Evolutionary conservation across 1,140 invertebrate genomes (phyloP).

Genomic region (Wasmannia auropunctata): DNA sequence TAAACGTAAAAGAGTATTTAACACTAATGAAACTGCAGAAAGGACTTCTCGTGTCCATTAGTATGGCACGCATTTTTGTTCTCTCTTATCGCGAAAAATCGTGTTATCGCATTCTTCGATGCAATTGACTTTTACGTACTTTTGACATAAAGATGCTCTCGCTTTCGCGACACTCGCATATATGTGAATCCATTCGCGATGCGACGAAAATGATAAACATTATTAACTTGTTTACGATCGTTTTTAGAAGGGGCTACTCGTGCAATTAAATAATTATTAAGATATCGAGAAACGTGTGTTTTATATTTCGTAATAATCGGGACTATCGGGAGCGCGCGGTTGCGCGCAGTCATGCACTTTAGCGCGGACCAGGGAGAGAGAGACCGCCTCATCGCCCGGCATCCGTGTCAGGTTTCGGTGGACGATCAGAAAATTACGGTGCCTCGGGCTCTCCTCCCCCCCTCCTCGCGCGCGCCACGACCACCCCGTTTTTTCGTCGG

Average conservation of each 20-base stretch:
- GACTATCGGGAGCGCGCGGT: no score
- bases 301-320: conserved; percentile 26
- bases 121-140: no score
- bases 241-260: background rate
- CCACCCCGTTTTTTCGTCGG: conserved; percentile 34
- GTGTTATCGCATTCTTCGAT: background rate
- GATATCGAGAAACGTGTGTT: background rate
- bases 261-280: conserved; percentile 16
- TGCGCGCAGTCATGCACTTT: background rate
- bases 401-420: conserved; percentile 48
- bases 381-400: no score
- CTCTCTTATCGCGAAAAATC: no score
- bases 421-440: conserved; percentile 50
- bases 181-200: background rate
- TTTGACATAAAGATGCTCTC: background rate
- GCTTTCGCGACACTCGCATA: background rate
- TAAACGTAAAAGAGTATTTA: no score
- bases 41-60: no score
- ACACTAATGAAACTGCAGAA: no score
- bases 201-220: background rate
- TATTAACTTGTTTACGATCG: background rate
- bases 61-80: no score
- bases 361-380: background rate
- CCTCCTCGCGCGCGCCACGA: background rate
- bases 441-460: no score